Conservation (phyloP, 30 jellyfish, hydroid and myxozoan genomes). For the Mastigias papua region DNA sequence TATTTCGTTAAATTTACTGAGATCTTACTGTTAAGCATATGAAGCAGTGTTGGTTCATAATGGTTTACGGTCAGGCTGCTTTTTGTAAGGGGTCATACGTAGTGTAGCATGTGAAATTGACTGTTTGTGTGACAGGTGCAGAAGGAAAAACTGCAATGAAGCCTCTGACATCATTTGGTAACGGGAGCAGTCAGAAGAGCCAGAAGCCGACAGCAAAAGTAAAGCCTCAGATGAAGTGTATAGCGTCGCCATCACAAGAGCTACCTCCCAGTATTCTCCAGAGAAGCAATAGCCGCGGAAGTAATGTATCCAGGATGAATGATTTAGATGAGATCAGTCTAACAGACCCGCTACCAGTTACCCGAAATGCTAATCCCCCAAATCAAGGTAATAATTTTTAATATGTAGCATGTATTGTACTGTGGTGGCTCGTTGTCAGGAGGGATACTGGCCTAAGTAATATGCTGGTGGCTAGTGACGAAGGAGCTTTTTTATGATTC, state of each 20-base stretch:
- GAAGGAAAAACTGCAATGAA: slow-evolving; percentile 64
- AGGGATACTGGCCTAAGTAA: no score
- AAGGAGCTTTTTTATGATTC: no score
- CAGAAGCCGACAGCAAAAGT: slow-evolving; percentile 99
- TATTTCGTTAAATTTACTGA: no score
- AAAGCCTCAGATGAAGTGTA: slow-evolving; percentile 91
- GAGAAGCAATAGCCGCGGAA: slow-evolving; percentile 36
- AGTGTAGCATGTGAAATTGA: no score
- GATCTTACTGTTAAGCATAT: no score
- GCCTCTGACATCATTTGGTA: slow-evolving; percentile 83
- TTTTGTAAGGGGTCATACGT: no score
- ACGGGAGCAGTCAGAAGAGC: slow-evolving; percentile 24
- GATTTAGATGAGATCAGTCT: slow-evolving; percentile 93
- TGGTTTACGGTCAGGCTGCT: no score
- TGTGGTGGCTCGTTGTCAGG: no score
- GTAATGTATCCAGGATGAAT: slow-evolving; percentile 80
- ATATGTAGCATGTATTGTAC: not conserved
- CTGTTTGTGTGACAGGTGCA: not conserved
- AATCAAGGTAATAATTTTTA: not conserved
- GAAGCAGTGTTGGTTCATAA: no score
- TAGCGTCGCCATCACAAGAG: slow-evolving; percentile 73
- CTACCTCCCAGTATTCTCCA: slow-evolving; percentile 24
- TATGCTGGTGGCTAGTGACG: no score
- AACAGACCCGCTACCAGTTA: slow-evolving; percentile 70
- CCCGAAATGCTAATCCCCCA: slow-evolving; percentile 3